A percentile compares a stretch with the other conserved stretches of the same genome.
Conservation (phyloP, 2,113 vertebrate genomes). For the Alouatta palliata region DNA sequence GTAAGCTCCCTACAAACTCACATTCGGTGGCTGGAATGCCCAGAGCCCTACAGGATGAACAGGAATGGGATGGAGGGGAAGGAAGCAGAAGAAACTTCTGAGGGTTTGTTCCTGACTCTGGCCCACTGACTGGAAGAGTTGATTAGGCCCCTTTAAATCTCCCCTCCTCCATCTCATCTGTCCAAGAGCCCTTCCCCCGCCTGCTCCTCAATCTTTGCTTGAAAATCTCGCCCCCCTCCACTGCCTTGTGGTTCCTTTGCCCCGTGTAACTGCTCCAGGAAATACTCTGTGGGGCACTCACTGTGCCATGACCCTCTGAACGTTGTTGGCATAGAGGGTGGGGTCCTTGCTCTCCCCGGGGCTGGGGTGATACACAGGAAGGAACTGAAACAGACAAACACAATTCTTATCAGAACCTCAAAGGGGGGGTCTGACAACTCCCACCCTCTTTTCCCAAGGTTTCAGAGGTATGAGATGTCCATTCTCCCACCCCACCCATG, state of each 20-base stretch:
- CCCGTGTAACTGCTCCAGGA: constrained; percentile 13
- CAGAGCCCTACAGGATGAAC: constrained; percentile 81
- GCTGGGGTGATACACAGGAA: constrained; percentile 91
- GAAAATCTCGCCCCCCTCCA: background rate
- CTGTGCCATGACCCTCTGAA: constrained; percentile 93
- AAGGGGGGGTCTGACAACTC: background rate
- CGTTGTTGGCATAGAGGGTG: constrained; percentile 90
- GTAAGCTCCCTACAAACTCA: constrained; percentile 88
- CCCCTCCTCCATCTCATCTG: background rate
- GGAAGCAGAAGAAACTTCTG: background rate
- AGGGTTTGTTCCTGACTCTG: background rate
- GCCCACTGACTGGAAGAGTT: background rate
- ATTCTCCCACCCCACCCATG: background rate
- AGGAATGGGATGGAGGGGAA: background rate
- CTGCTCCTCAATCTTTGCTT: background rate
- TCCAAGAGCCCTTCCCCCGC: background rate
- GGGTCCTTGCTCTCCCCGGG: constrained; percentile 88
- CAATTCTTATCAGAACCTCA: background rate
- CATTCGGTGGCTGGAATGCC: constrained; percentile 89
- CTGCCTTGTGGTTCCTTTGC: background rate
- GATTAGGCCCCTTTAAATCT: background rate
- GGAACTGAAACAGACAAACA: constrained; percentile 84
- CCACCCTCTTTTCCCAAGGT: background rate
- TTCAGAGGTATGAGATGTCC: background rate
- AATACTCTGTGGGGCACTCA: constrained; percentile 77